Evolutionary conservation across 1,140 invertebrate species (phyloP).

Genomic region (Diplogasteroides magnus): DNA sequence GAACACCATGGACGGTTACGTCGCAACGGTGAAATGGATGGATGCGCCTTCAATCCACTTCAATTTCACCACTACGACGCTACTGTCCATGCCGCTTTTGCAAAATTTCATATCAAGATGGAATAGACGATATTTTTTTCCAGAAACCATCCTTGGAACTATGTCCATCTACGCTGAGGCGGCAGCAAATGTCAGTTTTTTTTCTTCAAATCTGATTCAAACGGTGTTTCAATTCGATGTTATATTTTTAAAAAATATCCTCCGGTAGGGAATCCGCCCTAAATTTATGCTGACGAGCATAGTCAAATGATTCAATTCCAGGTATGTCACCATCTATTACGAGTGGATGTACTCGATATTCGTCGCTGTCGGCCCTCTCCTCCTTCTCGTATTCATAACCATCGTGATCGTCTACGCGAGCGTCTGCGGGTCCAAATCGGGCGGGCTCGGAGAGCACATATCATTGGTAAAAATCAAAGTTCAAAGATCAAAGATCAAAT

Average conservation of each 20-base stretch:
- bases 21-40: too few species aligned
- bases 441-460: conserved; percentile 42
- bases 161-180: conserved; percentile 48
- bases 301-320: conserved; percentile 34
- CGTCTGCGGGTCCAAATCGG: conserved; percentile 23
- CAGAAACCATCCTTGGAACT: conserved; percentile 43
- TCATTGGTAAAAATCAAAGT: conserved; percentile 38
- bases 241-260: too few species aligned
- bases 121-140: too few species aligned
- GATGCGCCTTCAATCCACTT: too few species aligned
- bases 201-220: too few species aligned
- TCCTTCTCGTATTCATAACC: conserved; percentile 46
- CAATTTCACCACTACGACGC: too few species aligned
- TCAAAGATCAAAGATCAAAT: conserved; percentile 2
- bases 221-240: too few species aligned
- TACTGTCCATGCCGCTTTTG: too few species aligned
- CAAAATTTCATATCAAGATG: too few species aligned
- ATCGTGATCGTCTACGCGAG: conserved; percentile 40
- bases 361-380: conserved; percentile 46
- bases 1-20: too few species aligned
- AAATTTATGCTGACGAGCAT: too few species aligned
- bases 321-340: conserved; percentile 48
- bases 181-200: conserved; percentile 32
- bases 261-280: too few species aligned
- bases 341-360: conserved; percentile 54